Evolutionary conservation across 2,113 vertebrate species (phyloP).

Genomic region (Lamprotornis superbus): DNA sequence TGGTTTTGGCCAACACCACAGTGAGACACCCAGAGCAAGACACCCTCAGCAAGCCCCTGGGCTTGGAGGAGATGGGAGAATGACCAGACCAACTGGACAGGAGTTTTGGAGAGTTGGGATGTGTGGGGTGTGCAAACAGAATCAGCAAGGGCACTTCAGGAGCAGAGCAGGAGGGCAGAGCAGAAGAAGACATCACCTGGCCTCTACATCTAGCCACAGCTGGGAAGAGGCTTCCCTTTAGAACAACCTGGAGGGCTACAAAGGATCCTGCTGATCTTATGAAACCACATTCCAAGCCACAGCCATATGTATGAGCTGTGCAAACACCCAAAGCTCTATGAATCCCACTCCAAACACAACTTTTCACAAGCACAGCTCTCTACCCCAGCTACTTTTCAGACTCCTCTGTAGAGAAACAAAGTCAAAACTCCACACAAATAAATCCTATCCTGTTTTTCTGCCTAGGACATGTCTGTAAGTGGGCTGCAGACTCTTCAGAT

Average conservation of each 20-base stretch:
- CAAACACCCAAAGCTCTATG: fast-evolving
- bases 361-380: neutral
- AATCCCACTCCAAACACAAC: neutral
- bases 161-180: neutral
- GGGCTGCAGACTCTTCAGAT: neutral
- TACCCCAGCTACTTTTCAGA: neutral
- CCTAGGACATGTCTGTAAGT: neutral
- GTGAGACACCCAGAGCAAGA: fast-evolving
- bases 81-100: neutral
- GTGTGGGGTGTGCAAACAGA: neutral
- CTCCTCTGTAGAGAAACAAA: neutral
- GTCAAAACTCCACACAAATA: neutral
- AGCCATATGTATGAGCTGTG: neutral
- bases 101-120: neutral
- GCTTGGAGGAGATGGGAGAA: fast-evolving
- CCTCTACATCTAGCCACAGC: neutral
- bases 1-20: neutral
- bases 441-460: neutral
- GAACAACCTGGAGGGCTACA: neutral
- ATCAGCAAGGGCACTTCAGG: neutral
- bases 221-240: neutral
- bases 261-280: neutral
- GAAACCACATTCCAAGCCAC: neutral
- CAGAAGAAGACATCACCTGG: neutral
- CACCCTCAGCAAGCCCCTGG: neutral